phyloP scores from a whole-genome alignment of 2,113 vertebrate genomes.

The Pycnonotus jocosus region DNA sequence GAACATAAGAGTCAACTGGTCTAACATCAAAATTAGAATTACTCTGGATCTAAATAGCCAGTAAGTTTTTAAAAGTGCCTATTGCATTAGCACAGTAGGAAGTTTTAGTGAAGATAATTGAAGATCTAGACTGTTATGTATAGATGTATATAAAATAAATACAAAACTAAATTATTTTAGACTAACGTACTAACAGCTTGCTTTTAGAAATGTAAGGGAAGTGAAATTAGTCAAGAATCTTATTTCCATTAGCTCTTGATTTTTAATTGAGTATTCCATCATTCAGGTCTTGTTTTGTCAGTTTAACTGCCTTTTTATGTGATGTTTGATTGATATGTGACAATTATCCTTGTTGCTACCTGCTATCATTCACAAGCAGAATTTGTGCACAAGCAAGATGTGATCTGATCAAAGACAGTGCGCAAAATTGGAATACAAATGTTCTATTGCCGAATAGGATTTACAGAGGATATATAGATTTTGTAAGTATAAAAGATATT shows the following conservation, averaged over 20 bases:
- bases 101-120: neutral
- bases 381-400: neutral
- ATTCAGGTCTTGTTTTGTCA: neutral
- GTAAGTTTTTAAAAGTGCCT: neutral
- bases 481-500: neutral
- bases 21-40: neutral
- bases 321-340: neutral
- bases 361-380: neutral
- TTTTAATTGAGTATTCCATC: neutral
- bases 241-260: neutral
- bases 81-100: neutral
- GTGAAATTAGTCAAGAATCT: neutral
- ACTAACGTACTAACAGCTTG: neutral
- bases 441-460: neutral
- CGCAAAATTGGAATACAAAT: neutral
- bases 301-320: neutral
- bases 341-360: neutral
- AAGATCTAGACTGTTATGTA: neutral
- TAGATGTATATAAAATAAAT: neutral
- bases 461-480: neutral
- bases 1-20: accelerated
- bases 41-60: neutral
- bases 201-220: neutral
- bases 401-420: neutral
- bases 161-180: neutral